phyloP scores from a whole-genome alignment of 2,888 invertebrate genomes.

The Lagria hirta region DNA sequence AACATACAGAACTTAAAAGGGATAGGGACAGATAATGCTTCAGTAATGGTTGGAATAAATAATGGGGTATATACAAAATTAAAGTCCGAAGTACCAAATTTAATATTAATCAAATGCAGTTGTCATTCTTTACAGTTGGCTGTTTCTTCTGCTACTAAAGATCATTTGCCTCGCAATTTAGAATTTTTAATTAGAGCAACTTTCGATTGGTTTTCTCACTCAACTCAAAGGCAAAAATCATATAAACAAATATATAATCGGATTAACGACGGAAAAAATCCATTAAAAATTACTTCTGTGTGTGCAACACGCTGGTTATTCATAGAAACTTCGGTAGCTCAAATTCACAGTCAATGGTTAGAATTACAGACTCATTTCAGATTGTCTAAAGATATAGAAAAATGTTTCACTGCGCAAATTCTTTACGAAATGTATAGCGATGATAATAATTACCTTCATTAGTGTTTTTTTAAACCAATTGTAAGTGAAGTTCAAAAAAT shows the following conservation, averaged over 20 bases:
- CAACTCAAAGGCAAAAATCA: conserved; percentile 24
- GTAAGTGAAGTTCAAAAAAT: no score
- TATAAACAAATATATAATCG: conserved; percentile 31
- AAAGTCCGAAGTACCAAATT: conserved; percentile 38
- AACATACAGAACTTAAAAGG: conserved; percentile 25
- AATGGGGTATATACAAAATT: conserved; percentile 43
- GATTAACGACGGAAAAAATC: conserved; percentile 32
- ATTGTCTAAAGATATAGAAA: conserved; percentile 32
- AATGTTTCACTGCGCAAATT: conserved; percentile 39
- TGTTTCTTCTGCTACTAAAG: conserved; percentile 33
- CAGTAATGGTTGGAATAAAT: conserved; percentile 46
- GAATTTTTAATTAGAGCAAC: conserved; percentile 28
- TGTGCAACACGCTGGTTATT: conserved; percentile 35
- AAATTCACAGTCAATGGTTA: conserved; percentile 39
- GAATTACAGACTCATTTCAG: conserved; percentile 40
- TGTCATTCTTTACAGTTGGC: conserved; percentile 39
- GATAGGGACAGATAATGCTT: conserved; percentile 47
- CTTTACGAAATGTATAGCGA: conserved; percentile 35
- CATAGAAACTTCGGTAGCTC: conserved; percentile 35
- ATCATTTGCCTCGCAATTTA: conserved; percentile 37
- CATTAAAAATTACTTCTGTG: conserved; percentile 28
- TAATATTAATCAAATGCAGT: conserved; percentile 19
- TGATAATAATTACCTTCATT: no score
- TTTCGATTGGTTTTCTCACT: conserved; percentile 38
- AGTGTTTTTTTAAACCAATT: no score